Conservation (phyloP, 2,113 vertebrate genomes). For the Phasianus colchicus region DNA sequence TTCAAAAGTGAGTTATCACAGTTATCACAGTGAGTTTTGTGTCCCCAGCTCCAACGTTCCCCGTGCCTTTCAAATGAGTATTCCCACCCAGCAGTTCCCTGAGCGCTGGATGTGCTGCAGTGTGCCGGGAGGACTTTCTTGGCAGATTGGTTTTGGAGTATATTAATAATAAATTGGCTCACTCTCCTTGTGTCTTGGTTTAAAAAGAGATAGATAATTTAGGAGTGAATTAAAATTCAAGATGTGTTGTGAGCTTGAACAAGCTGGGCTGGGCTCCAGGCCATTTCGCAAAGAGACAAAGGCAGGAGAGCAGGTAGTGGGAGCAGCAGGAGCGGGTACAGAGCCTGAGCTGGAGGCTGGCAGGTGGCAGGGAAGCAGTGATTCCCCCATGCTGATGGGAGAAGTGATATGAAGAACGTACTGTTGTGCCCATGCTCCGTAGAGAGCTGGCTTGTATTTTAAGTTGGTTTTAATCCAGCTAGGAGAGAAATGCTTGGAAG, state of each 20-base stretch:
- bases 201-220: constrained; percentile 30
- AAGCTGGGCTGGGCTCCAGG: constrained; percentile 52
- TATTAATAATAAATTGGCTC: neutral
- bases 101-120: neutral
- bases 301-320: constrained; percentile 3
- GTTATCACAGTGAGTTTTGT: neutral
- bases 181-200: constrained; percentile 17
- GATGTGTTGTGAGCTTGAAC: constrained; percentile 21
- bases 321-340: neutral
- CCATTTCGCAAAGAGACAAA: neutral
- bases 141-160: neutral
- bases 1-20: neutral
- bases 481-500: neutral
- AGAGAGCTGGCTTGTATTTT: neutral
- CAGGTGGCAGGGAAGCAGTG: neutral
- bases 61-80: neutral
- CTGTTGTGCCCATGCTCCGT: neutral
- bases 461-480: neutral
- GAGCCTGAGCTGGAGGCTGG: neutral
- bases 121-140: neutral
- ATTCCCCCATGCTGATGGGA: neutral
- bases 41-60: neutral
- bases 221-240: constrained; percentile 52
- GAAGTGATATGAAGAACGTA: neutral
- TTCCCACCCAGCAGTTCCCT: neutral